A percentile compares a stretch with the other conserved stretches of the same genome.
Evolutionary conservation across 35 echinoderm and acorn worm species (phyloP).

Genomic region (Eucidaris tribuloides): DNA sequence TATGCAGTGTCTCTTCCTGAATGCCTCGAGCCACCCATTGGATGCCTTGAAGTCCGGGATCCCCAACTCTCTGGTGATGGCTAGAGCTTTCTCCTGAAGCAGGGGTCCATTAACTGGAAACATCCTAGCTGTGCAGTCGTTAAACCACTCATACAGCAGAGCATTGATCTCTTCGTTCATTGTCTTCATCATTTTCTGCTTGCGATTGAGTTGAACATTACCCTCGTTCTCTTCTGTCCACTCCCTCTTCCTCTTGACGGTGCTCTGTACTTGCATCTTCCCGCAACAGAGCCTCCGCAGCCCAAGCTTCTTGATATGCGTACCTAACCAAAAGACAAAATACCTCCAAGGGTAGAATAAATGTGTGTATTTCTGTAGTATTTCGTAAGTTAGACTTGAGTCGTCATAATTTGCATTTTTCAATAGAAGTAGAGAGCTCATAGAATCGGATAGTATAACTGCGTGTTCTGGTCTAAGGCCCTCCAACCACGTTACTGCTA

Average conservation of each 20-base stretch:
- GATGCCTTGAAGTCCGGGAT: slow-evolving; percentile 32
- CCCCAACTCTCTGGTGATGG: neutral
- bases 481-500: no score
- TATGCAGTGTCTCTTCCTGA: slow-evolving; percentile 23
- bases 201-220: slow-evolving; percentile 25
- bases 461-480: no score
- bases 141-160: slow-evolving; percentile 25
- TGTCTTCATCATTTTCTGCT: slow-evolving; percentile 19
- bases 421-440: no score
- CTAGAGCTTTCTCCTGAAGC: slow-evolving; percentile 21
- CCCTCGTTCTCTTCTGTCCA: slow-evolving; percentile 10
- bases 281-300: no score
- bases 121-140: slow-evolving; percentile 4
- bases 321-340: no score
- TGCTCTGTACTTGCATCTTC: slow-evolving; percentile 38
- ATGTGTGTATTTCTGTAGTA: no score
- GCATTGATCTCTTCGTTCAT: slow-evolving; percentile 21
- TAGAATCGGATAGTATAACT: no score
- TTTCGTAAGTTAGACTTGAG: no score
- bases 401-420: no score
- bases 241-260: slow-evolving; percentile 6
- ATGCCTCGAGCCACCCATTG: slow-evolving; percentile 34
- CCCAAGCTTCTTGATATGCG: no score
- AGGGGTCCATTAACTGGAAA: slow-evolving; percentile 3
- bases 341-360: no score